These are phyloP conservation scores for Scotopteryx bipunctaria DNA, from an alignment of 2,888 invertebrate species.

Conservation along the genomic window DNA sequence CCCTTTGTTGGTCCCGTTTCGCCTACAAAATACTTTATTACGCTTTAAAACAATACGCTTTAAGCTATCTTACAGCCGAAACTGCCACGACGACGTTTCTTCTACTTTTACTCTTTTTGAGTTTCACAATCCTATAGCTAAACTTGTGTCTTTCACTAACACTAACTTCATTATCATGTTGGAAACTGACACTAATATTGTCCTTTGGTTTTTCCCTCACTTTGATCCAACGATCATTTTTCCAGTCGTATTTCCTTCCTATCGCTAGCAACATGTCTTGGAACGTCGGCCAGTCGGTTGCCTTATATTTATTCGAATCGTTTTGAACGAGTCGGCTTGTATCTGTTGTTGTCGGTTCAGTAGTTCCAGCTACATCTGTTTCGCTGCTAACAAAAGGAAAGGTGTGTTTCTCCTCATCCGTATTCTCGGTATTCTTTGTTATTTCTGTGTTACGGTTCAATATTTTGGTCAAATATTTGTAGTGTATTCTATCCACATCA, in stretches of 20 bases:
- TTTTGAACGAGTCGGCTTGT: slow-evolving; percentile 24
- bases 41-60: slow-evolving; percentile 33
- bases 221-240: slow-evolving; percentile 78
- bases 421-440: slow-evolving; percentile 35
- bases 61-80: slow-evolving; percentile 73
- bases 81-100: slow-evolving; percentile 75
- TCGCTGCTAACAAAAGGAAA: slow-evolving; percentile 25
- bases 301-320: slow-evolving; percentile 26
- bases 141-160: slow-evolving; percentile 70
- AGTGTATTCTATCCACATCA: slow-evolving; percentile 51
- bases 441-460: slow-evolving; percentile 43
- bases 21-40: slow-evolving; percentile 58
- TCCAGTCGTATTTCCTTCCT: slow-evolving; percentile 76
- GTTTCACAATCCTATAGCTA: slow-evolving; percentile 71
- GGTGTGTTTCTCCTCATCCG: slow-evolving; percentile 38
- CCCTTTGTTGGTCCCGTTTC: slow-evolving; percentile 70
- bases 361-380: slow-evolving; percentile 23
- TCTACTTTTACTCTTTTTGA: slow-evolving; percentile 72
- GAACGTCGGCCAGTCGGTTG: slow-evolving; percentile 67
- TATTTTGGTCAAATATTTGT: slow-evolving; percentile 49
- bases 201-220: slow-evolving; percentile 60
- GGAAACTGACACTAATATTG: slow-evolving; percentile 28
- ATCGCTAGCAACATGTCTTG: slow-evolving; percentile 69
- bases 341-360: slow-evolving; percentile 23
- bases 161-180: slow-evolving; percentile 41